These are phyloP conservation scores for Psittacula cyanocephala DNA, from an alignment of 2,113 vertebrate genomes.

Conservation along the genomic window DNA sequence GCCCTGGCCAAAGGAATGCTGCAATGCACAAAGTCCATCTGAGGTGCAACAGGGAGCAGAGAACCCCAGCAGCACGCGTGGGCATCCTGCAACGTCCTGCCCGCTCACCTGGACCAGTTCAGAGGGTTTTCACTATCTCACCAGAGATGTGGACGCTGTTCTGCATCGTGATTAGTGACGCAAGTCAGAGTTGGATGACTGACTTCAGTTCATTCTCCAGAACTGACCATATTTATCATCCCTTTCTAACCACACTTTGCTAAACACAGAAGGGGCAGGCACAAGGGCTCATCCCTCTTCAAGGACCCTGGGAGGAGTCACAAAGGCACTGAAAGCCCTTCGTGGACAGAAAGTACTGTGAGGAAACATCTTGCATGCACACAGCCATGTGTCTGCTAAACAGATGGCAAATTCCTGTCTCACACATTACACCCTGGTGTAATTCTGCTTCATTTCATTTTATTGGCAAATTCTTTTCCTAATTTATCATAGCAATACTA, in stretches of 20 bases:
- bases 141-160: fast-evolving
- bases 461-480: too few relatives aligned
- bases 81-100: not conserved
- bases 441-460: fast-evolving
- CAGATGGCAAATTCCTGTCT: not conserved
- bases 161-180: fast-evolving
- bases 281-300: fast-evolving
- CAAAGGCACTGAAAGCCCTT: not conserved
- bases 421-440: not conserved
- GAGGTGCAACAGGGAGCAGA: not conserved
- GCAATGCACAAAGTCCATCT: too few relatives aligned
- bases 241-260: not conserved
- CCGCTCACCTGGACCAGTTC: not conserved
- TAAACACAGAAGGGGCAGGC: not conserved
- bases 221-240: too few relatives aligned
- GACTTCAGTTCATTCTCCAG: not conserved
- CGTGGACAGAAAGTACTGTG: not conserved
- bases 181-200: fast-evolving
- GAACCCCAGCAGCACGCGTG: fast-evolving
- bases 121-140: not conserved
- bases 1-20: not conserved
- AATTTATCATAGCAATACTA: fast-evolving
- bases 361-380: not conserved
- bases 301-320: fast-evolving
- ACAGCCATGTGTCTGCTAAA: not conserved